These are phyloP conservation scores for Nesoenas mayeri DNA, from an alignment of 2,113 vertebrate species.

Conservation along the genomic window DNA sequence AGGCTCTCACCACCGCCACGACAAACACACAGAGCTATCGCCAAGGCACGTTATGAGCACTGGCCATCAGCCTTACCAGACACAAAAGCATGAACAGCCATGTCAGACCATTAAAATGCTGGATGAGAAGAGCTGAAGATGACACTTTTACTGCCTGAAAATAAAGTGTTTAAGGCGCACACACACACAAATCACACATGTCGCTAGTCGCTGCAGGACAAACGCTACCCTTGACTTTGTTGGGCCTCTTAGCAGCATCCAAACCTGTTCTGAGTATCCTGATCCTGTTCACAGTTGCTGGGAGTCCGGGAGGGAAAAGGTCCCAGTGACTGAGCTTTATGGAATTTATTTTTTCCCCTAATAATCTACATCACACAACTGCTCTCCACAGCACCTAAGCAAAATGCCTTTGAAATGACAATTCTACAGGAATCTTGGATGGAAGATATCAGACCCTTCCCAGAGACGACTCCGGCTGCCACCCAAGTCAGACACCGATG, in stretches of 20 bases:
- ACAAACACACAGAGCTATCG: background rate
- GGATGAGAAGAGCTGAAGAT: background rate
- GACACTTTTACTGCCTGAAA: background rate
- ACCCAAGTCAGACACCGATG: background rate
- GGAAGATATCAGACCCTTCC: background rate
- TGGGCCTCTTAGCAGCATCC: background rate
- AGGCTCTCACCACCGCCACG: background rate
- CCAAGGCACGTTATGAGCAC: background rate
- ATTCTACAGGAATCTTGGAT: background rate
- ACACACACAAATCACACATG: background rate
- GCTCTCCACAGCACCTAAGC: background rate
- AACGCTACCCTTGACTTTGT: background rate
- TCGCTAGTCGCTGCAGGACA: background rate
- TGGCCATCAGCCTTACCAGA: background rate
- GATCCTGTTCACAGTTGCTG: background rate
- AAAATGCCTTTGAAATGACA: conserved; percentile 14
- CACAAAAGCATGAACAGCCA: background rate
- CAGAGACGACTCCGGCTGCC: background rate
- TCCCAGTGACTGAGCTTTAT: background rate
- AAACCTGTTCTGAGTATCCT: background rate
- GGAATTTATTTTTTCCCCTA: background rate
- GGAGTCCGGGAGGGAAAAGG: background rate
- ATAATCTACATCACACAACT: background rate
- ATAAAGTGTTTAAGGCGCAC: background rate
- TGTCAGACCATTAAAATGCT: background rate